Evolutionary conservation across 2,797 vertebrate species (phyloP).

Genomic region (Chloroceryle inda): DNA sequence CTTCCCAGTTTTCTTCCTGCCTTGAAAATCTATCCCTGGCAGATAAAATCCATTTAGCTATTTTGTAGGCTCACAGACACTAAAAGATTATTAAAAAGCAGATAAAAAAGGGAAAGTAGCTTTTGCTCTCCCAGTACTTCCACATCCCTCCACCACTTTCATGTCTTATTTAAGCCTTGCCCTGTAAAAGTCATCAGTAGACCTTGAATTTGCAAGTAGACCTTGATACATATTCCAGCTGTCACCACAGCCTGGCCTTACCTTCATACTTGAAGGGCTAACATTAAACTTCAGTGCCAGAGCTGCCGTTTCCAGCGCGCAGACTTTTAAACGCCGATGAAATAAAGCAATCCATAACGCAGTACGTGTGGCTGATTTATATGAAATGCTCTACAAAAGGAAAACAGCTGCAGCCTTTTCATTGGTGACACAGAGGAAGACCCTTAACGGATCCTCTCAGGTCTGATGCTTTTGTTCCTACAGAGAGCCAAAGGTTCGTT

Average conservation of each 20-base stretch:
- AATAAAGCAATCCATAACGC: not conserved
- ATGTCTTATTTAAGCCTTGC: not conserved
- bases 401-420: not conserved
- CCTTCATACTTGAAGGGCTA: not conserved
- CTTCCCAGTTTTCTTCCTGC: constrained; percentile 5
- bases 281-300: not conserved
- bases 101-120: not conserved
- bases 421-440: not conserved
- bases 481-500: not conserved
- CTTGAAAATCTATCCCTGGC: not conserved
- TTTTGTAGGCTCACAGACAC: not conserved
- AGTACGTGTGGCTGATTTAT: fast-evolving
- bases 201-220: constrained; percentile 2
- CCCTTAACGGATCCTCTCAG: not conserved
- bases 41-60: not conserved
- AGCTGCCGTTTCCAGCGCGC: fast-evolving
- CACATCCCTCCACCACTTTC: not conserved
- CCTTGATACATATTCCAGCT: not conserved
- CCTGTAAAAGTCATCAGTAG: not conserved
- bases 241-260: not conserved
- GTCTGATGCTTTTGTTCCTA: not conserved
- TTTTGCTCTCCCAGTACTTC: not conserved
- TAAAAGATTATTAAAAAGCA: not conserved
- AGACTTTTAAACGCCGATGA: not conserved
- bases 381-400: not conserved